Conservation (phyloP, 1,140 invertebrate species). For the Trichonephila clavipes region DNA sequence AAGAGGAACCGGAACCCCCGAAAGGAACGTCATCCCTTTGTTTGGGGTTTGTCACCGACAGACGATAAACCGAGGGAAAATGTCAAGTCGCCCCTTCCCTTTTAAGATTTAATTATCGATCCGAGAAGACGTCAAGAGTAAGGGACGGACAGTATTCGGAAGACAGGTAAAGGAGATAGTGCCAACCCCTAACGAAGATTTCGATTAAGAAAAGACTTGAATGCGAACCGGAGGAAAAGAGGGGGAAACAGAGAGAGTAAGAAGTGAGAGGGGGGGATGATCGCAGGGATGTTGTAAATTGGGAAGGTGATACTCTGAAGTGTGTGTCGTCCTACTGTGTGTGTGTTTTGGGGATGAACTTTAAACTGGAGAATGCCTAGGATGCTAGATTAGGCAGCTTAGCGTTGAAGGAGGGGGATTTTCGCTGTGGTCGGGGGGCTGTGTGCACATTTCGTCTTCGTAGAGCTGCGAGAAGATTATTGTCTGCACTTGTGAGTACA, state of each 20-base stretch:
- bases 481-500: no score
- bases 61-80: slow-evolving; percentile 70
- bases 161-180: slow-evolving; percentile 73
- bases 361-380: slow-evolving; percentile 38
- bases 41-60: slow-evolving; percentile 65
- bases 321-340: slow-evolving; percentile 54
- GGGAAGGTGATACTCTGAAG: slow-evolving; percentile 69
- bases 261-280: background rate
- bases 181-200: slow-evolving; percentile 65
- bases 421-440: background rate
- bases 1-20: slow-evolving; percentile 56
- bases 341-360: slow-evolving; percentile 71
- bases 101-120: slow-evolving; percentile 77
- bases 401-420: slow-evolving; percentile 6
- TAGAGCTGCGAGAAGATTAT: background rate
- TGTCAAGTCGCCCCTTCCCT: slow-evolving; percentile 66
- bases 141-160: slow-evolving; percentile 31
- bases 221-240: background rate
- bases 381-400: slow-evolving; percentile 33
- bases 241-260: background rate
- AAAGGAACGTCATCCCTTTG: slow-evolving; percentile 51
- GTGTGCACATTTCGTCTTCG: background rate
- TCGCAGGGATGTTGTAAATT: slow-evolving; percentile 58
- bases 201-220: slow-evolving; percentile 69
- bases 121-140: slow-evolving; percentile 15